Evolutionary conservation across 1,140 invertebrate genomes (phyloP).

Genomic region (Philaenus spumarius): DNA sequence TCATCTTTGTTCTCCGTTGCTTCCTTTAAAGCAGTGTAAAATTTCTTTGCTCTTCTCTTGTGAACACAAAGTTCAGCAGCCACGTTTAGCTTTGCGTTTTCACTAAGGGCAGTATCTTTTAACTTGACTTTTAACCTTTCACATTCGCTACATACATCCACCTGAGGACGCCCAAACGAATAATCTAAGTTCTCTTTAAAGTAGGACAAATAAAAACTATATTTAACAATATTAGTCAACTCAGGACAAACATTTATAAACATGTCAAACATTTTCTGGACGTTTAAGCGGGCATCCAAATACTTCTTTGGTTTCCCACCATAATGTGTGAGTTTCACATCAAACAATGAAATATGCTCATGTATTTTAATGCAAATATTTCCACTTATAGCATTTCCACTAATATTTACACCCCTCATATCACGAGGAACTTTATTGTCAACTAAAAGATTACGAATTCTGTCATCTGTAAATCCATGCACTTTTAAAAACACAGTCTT

Average conservation of each 20-base stretch:
- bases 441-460: not conserved
- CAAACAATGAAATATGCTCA: not conserved
- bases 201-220: not conserved
- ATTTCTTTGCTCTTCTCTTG: conserved; percentile 9
- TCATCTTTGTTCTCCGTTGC: conserved; percentile 2
- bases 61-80: conserved; percentile 9
- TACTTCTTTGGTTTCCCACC: not conserved
- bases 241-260: not conserved
- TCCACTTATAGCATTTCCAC: not conserved
- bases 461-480: too few relatives aligned
- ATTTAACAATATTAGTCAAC: not conserved
- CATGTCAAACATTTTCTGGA: conserved; percentile 1
- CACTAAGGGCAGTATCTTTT: not conserved
- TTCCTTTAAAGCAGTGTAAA: conserved; percentile 8
- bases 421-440: not conserved
- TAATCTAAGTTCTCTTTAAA: conserved; percentile 14
- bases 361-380: not conserved
- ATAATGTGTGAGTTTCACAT: not conserved
- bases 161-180: conserved; percentile 6
- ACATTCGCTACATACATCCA: conserved; percentile 12
- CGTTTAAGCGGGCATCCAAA: conserved; percentile 1
- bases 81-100: conserved; percentile 7
- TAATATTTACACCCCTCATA: not conserved
- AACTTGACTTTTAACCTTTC: conserved; percentile 7
- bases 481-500: too few relatives aligned